Conservation (phyloP, 92 coral and sea anemone species). For the Blastomussa wellsi region DNA sequence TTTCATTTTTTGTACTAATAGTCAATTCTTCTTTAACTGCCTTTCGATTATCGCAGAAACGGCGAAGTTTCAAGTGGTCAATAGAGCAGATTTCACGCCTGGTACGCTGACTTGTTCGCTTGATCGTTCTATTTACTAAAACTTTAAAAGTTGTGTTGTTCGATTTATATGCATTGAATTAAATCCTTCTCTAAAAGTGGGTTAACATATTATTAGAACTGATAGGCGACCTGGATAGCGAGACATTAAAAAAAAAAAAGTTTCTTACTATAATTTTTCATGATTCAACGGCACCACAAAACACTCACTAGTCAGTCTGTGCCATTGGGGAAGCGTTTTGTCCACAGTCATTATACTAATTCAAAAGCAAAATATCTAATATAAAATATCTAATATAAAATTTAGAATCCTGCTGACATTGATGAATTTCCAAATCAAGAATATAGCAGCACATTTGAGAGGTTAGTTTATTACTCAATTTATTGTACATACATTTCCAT, state of each 20-base stretch:
- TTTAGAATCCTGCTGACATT: slow-evolving; percentile 93
- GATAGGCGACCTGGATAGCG: background rate
- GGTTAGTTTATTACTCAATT: slow-evolving; percentile 38
- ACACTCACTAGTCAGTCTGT: too few relatives aligned
- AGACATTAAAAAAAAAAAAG: background rate
- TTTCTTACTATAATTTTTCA: background rate
- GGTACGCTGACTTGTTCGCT: slow-evolving; percentile 56
- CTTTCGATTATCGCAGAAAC: slow-evolving; percentile 53
- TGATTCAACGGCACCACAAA: too few relatives aligned
- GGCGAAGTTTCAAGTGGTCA: slow-evolving; percentile 84
- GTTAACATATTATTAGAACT: background rate
- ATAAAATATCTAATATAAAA: background rate
- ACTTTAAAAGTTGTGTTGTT: background rate
- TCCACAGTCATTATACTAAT: background rate
- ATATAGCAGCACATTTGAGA: slow-evolving; percentile 92
- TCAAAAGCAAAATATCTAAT: background rate
- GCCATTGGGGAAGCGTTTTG: too few relatives aligned
- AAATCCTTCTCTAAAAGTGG: background rate
- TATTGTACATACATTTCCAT: too few relatives aligned
- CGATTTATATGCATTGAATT: background rate
- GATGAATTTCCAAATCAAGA: slow-evolving; percentile 96
- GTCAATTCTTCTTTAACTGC: background rate
- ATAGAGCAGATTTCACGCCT: slow-evolving; percentile 94
- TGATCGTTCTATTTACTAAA: background rate
- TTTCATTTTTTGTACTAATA: background rate